phyloP scores from a whole-genome alignment of 1,140 invertebrate species.

The Formica selysi region DNA sequence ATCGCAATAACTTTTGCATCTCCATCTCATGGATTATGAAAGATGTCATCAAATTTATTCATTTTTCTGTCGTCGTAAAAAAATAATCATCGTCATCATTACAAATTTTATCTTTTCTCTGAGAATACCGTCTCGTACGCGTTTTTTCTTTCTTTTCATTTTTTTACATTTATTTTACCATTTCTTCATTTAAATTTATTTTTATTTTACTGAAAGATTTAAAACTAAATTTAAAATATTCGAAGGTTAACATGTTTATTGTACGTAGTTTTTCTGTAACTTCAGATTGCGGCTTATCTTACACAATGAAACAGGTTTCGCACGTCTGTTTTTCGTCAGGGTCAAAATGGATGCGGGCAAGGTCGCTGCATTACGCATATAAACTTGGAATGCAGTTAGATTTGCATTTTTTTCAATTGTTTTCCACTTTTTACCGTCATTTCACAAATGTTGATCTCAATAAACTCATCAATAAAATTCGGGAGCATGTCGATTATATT shows the following conservation, averaged over 20 bases:
- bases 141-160: not conserved
- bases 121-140: not conserved
- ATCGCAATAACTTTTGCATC: not conserved
- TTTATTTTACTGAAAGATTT: not conserved
- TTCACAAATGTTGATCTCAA: conserved; percentile 30
- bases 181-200: not conserved
- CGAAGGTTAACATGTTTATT: conserved; percentile 6
- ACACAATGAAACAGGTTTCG: conserved; percentile 59
- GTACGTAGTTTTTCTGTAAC: conserved; percentile 6
- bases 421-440: not conserved
- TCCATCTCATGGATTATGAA: not conserved
- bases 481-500: not conserved
- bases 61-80: not conserved
- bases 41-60: not conserved
- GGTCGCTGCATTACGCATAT: conserved; percentile 28
- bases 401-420: not conserved
- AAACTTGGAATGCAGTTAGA: not conserved
- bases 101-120: not conserved
- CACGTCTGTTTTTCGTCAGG: conserved; percentile 56
- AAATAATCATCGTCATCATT: not conserved
- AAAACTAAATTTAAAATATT: not conserved
- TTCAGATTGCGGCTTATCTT: conserved; percentile 19
- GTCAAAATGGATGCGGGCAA: conserved; percentile 65
- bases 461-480: conserved; percentile 30
- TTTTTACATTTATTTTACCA: not conserved